These are phyloP conservation scores for Myocastor coypus DNA, from an alignment of 2,113 vertebrate species.

Conservation along the genomic window DNA sequence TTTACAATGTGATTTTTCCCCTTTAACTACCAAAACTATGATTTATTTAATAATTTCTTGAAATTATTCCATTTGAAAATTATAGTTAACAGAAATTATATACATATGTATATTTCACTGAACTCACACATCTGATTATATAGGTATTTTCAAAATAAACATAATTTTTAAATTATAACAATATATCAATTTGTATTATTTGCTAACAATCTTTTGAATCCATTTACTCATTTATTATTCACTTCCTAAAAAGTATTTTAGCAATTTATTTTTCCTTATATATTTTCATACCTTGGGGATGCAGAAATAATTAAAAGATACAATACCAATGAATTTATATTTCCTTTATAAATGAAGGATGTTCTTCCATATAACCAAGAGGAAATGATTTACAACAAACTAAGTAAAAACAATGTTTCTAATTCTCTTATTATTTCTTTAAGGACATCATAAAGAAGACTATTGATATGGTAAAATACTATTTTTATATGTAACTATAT, in stretches of 20 bases:
- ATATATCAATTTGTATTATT: not conserved
- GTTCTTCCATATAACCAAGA: not conserved
- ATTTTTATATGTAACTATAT: constrained; percentile 14
- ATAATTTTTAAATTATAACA: not conserved
- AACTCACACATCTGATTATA: not conserved
- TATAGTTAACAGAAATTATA: not conserved
- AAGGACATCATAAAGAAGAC: constrained; percentile 36
- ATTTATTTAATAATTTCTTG: not conserved
- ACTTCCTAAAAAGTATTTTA: not conserved
- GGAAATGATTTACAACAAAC: not conserved
- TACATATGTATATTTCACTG: too few species aligned
- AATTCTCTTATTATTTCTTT: constrained; percentile 34
- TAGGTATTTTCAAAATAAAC: not conserved
- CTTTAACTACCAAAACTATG: not conserved
- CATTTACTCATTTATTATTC: not conserved
- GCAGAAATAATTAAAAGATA: not conserved
- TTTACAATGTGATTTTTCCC: not conserved
- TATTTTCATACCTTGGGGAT: not conserved
- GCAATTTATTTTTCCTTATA: not conserved
- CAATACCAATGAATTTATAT: not conserved
- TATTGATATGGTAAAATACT: constrained; percentile 9
- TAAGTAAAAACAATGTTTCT: not conserved
- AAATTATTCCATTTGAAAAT: not conserved
- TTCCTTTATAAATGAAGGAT: not conserved
- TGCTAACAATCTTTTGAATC: not conserved